Evolutionary conservation across 2,113 vertebrate species (phyloP).

Genomic region (Rhinichthys klamathensis): DNA sequence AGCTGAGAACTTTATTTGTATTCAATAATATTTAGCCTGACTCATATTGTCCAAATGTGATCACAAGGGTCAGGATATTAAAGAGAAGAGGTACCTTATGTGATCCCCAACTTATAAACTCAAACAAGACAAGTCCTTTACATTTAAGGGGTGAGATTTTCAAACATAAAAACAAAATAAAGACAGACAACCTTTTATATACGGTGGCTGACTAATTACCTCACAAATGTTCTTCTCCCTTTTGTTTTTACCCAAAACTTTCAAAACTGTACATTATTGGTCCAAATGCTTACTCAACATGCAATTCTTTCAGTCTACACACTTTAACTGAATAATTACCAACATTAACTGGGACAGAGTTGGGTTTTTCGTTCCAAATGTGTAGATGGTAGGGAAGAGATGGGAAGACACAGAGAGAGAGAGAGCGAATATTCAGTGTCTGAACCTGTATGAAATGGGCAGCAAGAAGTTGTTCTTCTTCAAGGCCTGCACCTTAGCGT

Average conservation of each 20-base stretch:
- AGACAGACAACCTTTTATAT: background rate
- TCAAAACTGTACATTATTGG: background rate
- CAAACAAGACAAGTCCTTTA: slow-evolving; percentile 1
- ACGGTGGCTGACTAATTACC: background rate
- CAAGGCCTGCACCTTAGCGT: slow-evolving; percentile 84
- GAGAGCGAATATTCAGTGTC: slow-evolving; percentile 63
- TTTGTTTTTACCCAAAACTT: background rate
- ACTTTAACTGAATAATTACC: background rate
- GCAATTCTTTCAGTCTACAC: background rate
- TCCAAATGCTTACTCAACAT: background rate
- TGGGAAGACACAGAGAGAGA: background rate
- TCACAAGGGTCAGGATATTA: background rate
- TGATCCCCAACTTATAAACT: background rate
- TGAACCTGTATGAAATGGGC: slow-evolving; percentile 90
- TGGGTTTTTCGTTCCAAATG: background rate
- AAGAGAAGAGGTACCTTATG: background rate
- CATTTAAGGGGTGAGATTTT: background rate
- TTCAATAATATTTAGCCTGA: background rate
- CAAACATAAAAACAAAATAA: slow-evolving; percentile 19
- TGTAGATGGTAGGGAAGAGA: slow-evolving; percentile 24
- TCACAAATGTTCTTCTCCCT: background rate
- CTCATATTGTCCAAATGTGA: background rate
- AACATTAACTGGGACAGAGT: background rate
- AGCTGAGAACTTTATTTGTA: background rate
- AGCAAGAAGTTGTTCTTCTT: slow-evolving; percentile 89